Base-by-base conservation (phyloP, 2,113 vertebrate genomes). In the Bucco capensis region DNA sequence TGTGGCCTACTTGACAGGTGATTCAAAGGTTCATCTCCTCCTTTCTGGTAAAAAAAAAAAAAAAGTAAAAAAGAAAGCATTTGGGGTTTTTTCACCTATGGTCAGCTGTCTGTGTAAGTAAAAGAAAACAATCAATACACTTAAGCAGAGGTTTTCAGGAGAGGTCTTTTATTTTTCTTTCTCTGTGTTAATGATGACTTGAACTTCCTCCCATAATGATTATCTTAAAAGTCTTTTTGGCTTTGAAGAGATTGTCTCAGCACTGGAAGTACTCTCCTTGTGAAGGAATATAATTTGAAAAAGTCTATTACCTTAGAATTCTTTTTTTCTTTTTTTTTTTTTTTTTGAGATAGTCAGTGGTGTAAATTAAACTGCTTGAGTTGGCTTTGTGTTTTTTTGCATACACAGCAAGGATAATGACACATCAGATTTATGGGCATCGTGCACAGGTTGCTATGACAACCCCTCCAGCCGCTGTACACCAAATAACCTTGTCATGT, bases 341-440 rank as follows among this genome's bases (percentile, higher is more conserved):
- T 15, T 94, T 95, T 94, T 75, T 6, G 40, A 92, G 74, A 94
- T 31, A 86, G 30, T 54, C 91, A 67, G n/a, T n/a, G n/a, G 77
- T 97, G 94, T 97, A 97, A 98, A 97, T 98, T 97, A 96, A 97
- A 97, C 93, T n/a, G 95, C 94, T 95, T 93, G 95, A 97, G 89
- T 74, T 97, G 95, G 92, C 96, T 97, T 97, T 97, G 93, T 97
- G 92, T 95, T 97, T 98, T 98, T 98, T 97, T 98, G 97, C 97
- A 98, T 98, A 98, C 96, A 92, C 98, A 98, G 98, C 97, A 97
- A 98, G 97, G 96, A 97, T 98, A 98, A 98, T 97, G 97, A 97
- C 96, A 97, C 96, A 97, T 97, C 96, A 98, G 97, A 98, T 98
- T 98, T 98, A 98, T 97, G 97, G 97, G 97, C 95, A 97, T 98